Evolutionary conservation across 2,797 vertebrate species (phyloP), one percentile per base, ranked within the genome.

Genomic region (Anguilla obscura): DNA sequence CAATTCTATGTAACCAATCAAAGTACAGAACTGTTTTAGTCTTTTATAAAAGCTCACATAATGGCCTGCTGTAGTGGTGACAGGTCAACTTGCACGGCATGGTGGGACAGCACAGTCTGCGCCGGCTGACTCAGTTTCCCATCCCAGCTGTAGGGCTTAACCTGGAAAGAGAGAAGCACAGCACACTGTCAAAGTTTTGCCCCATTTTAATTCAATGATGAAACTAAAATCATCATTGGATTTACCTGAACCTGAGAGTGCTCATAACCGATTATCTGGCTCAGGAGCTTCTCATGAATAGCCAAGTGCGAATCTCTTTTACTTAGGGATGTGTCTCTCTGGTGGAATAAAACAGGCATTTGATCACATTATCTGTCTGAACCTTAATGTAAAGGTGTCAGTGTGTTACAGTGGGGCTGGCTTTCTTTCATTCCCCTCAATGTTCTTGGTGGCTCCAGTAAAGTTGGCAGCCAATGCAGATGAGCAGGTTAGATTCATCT

Each of bases 271-370:
- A 98, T 93, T 86, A 98, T 96, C 86, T 96, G 96, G 91, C 93
- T 93, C 88, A 98, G 93, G 89, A 98, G 92, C 93, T 97, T 95
- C 93, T 96, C 96, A 92, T 98, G 96, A 91, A 97, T 95, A 86
- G 92, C 91, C 87, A 96, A 92, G 60, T 96, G 96, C 0, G 95
- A 93, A 5, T 96, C 96, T 87, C 93, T 97, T 89, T 95, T 95
- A 54, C 96, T 96, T 93, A 97, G 90, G 85, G 89, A 71, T 0
- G 96, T 96, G 91, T 97, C 96, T 90, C 97, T 96, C 97, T 98
- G 93, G 12, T 91, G 92, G 3, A 85, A 58, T 18, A 40, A 45
- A 40, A 69, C 12, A 48, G 7, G 16, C 14, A 84, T 54, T 30
- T 27, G 40, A 50, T 82, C 40, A 48, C 79, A 48, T 50, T 50